These are phyloP conservation scores for Sitophilus oryzae DNA, from an alignment of 1,140 invertebrate genomes.

Conservation along the genomic window DNA sequence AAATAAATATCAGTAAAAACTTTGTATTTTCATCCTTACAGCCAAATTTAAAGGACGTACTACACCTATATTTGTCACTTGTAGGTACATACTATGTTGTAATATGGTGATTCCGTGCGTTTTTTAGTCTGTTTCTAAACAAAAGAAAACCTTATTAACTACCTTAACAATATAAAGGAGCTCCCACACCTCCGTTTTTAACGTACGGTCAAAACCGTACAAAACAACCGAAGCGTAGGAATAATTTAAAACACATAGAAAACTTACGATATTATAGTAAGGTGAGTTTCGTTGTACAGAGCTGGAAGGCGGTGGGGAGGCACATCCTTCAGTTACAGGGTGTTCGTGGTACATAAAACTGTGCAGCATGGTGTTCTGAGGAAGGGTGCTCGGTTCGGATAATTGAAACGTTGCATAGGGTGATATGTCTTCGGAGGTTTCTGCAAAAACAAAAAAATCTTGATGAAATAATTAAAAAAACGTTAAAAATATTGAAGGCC, in stretches of 20 bases:
- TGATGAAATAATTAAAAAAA: no score
- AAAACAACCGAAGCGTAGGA: no score
- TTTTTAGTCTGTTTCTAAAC: slow-evolving; percentile 17
- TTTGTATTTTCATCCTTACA: no score
- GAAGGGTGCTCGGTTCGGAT: slow-evolving; percentile 57
- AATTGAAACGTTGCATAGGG: slow-evolving; percentile 79
- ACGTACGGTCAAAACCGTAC: no score
- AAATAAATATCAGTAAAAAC: no score
- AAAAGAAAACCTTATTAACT: no score
- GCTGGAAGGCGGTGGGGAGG: slow-evolving; percentile 58
- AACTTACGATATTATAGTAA: slow-evolving; percentile 54
- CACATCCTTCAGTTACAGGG: slow-evolving; percentile 66
- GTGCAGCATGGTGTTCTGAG: slow-evolving; percentile 63
- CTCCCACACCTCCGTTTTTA: no score
- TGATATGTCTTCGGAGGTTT: slow-evolving; percentile 78
- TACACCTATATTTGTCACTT: no score
- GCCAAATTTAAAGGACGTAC: no score
- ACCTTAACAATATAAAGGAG: no score
- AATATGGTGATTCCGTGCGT: slow-evolving; percentile 15
- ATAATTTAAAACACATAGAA: no score
- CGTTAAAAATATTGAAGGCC: no score
- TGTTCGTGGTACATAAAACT: slow-evolving; percentile 75
- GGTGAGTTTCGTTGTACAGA: slow-evolving; percentile 51
- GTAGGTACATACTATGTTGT: slow-evolving; percentile 23
- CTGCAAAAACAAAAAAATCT: slow-evolving; percentile 54